Percentiles rank a stretch among this genome's conserved stretches.
Conservation (phyloP, 2,797 vertebrate genomes). For the Diceros bicornis region DNA sequence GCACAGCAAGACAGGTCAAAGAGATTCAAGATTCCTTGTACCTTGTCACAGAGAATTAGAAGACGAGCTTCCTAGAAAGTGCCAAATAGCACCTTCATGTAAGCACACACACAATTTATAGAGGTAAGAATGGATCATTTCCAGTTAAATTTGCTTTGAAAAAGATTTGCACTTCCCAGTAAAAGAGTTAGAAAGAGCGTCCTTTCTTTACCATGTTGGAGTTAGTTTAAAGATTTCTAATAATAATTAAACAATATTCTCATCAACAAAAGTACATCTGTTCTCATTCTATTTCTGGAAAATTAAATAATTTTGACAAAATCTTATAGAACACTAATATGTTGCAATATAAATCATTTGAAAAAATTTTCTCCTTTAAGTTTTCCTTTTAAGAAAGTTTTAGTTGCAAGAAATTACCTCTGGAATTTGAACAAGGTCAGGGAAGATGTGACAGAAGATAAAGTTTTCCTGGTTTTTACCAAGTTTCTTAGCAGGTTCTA, state of each 20-base stretch:
- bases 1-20: neutral
- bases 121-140: neutral
- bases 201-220: neutral
- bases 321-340: neutral
- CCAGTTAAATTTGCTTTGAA: neutral
- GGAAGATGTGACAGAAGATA: neutral
- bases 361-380: neutral
- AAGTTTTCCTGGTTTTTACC: neutral
- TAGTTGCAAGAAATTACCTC: neutral
- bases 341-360: neutral
- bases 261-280: neutral
- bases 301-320: neutral
- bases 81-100: neutral
- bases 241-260: neutral
- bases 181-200: neutral
- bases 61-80: neutral
- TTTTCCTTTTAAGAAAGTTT: neutral
- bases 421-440: neutral
- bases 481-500: neutral
- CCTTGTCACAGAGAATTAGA: neutral
- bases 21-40: neutral
- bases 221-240: neutral
- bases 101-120: neutral
- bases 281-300: neutral
- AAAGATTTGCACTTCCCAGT: neutral